Evolutionary conservation across 2,888 invertebrate genomes (phyloP).

Genomic region (Danaus chrysippus): DNA sequence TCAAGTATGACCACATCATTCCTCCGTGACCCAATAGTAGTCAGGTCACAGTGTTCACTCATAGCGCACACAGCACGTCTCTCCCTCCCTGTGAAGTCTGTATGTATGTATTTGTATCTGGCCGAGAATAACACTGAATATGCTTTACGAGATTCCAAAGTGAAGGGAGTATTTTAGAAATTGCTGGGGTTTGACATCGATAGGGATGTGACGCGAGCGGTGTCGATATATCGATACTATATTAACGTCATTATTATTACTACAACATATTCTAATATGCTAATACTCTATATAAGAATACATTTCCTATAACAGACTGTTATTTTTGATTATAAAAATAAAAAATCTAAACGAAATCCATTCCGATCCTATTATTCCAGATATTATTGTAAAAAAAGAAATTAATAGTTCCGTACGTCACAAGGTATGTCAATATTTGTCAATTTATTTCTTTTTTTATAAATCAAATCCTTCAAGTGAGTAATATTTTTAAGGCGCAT

Average conservation of each 20-base stretch:
- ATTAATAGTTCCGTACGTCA: no score
- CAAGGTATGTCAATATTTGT: no score
- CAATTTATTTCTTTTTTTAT: no score
- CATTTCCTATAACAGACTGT: not conserved
- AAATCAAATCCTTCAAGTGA: no score
- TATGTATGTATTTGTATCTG: constrained; percentile 41
- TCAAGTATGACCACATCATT: no score
- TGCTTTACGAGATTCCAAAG: constrained; percentile 69
- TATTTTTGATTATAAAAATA: no score
- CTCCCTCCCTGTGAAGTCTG: constrained; percentile 39
- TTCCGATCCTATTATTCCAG: no score
- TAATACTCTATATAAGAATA: constrained; percentile 10
- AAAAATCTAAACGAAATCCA: no score
- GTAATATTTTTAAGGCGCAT: no score
- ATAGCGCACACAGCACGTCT: not conserved
- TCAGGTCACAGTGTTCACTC: no score
- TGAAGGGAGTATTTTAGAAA: constrained; percentile 66
- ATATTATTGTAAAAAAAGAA: no score
- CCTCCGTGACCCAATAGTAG: no score
- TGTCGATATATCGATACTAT: constrained; percentile 32
- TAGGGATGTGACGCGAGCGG: constrained; percentile 19
- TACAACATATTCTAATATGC: constrained; percentile 7
- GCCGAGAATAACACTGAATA: constrained; percentile 51
- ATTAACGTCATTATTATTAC: not conserved
- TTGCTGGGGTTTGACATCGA: constrained; percentile 48